phyloP scores from a whole-genome alignment of 2,113 vertebrate species.

The Diadophis punctatus region DNA sequence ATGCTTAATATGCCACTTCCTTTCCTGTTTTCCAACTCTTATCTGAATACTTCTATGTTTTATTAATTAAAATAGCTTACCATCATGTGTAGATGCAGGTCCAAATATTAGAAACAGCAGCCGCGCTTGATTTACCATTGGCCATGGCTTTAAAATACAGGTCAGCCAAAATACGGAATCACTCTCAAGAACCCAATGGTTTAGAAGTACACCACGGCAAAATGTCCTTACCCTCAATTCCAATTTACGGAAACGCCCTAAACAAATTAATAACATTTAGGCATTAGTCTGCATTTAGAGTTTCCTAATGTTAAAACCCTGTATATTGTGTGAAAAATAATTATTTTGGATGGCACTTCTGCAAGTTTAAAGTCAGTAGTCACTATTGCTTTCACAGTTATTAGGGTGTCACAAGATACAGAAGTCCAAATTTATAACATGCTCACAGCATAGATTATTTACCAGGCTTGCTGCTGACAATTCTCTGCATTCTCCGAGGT shows the following conservation, averaged over 20 bases:
- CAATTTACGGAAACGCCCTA: slow-evolving; percentile 71
- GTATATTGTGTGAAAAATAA: background rate
- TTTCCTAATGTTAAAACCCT: background rate
- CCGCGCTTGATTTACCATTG: slow-evolving; percentile 85
- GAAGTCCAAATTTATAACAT: background rate
- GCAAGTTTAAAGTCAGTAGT: background rate
- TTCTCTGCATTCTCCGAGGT: slow-evolving; percentile 70
- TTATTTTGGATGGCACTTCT: background rate
- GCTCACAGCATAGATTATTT: slow-evolving; percentile 23
- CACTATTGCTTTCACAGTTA: background rate
- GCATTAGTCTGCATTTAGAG: background rate
- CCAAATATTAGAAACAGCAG: slow-evolving; percentile 87
- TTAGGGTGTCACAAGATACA: background rate
- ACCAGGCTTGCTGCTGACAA: slow-evolving; percentile 80
- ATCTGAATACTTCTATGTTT: background rate
- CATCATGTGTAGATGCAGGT: slow-evolving; percentile 73
- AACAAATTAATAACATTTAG: background rate
- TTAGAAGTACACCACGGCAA: slow-evolving; percentile 80
- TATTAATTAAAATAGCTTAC: slow-evolving; percentile 53
- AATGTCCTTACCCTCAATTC: slow-evolving; percentile 80
- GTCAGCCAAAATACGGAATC: slow-evolving; percentile 84
- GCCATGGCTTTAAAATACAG: slow-evolving; percentile 84
- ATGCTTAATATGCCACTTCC: background rate
- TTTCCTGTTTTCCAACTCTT: background rate
- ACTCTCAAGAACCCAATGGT: slow-evolving; percentile 66